phyloP scores from a whole-genome alignment of 2,113 vertebrate genomes.

The Psittacula cyanocephala region DNA sequence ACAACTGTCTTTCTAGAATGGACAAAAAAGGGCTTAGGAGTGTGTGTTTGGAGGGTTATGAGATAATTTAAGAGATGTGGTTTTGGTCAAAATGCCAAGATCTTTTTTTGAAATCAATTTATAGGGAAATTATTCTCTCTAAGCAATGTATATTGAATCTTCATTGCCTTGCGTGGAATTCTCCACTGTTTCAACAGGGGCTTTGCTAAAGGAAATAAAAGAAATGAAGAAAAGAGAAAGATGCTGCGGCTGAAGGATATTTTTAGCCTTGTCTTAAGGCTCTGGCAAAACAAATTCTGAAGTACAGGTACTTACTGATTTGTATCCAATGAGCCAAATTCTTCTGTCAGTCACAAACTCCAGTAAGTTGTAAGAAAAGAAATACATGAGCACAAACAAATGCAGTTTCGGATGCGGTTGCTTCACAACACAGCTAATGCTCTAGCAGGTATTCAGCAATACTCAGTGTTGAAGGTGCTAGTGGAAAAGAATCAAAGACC shows the following conservation, averaged over 20 bases:
- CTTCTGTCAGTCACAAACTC: neutral
- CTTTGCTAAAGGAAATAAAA: neutral
- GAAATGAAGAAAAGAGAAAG: neutral
- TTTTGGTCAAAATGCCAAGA: conserved; percentile 49
- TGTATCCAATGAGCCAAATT: neutral
- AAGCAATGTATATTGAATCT: conserved; percentile 8
- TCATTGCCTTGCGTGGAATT: conserved; percentile 33
- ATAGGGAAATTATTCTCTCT: conserved; percentile 53
- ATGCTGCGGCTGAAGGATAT: neutral
- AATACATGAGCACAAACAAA: neutral
- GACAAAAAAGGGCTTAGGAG: conserved; percentile 52
- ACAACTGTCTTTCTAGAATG: conserved; percentile 7
- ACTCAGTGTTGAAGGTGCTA: neutral
- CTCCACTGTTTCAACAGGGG: neutral
- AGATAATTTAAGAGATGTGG: conserved; percentile 58
- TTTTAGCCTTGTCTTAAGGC: neutral
- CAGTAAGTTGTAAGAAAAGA: neutral
- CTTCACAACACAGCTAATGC: neutral
- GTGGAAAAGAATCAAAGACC: neutral
- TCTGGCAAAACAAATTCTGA: neutral
- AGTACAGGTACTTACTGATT: neutral
- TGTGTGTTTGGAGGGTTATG: conserved; percentile 5
- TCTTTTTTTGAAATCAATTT: conserved; percentile 49
- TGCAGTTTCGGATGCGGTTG: rapidly evolving
- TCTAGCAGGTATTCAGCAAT: neutral